phyloP scores from a whole-genome alignment of 2,888 invertebrate species.

The Nomada lathburiana region DNA sequence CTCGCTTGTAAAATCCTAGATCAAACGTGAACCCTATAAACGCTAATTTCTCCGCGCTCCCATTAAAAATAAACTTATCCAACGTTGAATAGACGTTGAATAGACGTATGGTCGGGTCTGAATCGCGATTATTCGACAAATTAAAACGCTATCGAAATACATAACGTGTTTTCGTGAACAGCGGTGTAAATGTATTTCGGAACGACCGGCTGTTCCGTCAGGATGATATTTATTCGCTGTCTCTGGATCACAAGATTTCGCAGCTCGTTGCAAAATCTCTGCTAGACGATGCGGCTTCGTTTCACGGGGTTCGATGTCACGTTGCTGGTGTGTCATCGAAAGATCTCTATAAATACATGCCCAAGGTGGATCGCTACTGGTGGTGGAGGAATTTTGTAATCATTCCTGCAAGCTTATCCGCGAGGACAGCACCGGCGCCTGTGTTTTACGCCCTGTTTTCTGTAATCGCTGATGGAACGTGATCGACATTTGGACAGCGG shows the following conservation, averaged over 20 bases:
- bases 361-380: neutral
- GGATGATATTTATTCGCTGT: neutral
- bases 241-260: constrained; percentile 11
- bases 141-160: neutral
- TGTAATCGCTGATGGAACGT: constrained; percentile 64
- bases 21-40: constrained; percentile 14
- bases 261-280: constrained; percentile 1
- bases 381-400: constrained; percentile 14
- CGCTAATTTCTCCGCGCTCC: neutral
- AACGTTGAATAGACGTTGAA: neutral
- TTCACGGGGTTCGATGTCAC: neutral
- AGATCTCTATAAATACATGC: constrained; percentile 15
- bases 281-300: constrained; percentile 2
- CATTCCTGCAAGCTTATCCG: constrained; percentile 19
- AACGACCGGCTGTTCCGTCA: neutral
- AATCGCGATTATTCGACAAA: neutral
- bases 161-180: neutral
- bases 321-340: constrained; percentile 1
- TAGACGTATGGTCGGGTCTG: no score
- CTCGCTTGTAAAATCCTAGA: constrained; percentile 13
- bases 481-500: constrained; percentile 71
- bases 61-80: constrained; percentile 10
- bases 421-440: constrained; percentile 9
- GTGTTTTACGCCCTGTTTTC: constrained; percentile 45
- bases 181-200: neutral